phyloP scores from a whole-genome alignment of 2,888 invertebrate genomes.

The Tenthredo mesomela region DNA sequence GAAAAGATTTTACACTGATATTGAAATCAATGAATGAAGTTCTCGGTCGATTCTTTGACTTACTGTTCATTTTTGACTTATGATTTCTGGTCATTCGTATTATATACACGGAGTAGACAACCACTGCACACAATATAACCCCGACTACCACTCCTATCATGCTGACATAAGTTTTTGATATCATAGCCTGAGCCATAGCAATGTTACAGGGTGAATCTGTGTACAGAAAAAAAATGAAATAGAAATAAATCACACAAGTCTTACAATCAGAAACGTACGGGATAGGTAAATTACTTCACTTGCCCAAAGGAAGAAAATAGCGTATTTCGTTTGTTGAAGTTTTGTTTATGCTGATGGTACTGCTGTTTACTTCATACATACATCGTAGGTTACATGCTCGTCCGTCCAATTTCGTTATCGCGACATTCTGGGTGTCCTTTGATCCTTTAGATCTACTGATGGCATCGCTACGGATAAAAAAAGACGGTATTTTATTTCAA shows the following conservation, averaged over 20 bases:
- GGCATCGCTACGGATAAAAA: neutral
- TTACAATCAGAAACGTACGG: neutral
- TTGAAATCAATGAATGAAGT: neutral
- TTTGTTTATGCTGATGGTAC: neutral
- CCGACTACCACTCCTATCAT: neutral
- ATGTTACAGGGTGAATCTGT: conserved; percentile 27
- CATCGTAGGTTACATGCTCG: conserved; percentile 12
- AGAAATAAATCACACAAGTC: neutral
- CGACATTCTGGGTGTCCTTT: neutral
- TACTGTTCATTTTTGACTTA: neutral
- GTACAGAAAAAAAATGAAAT: neutral
- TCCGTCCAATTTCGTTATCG: neutral
- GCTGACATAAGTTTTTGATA: neutral
- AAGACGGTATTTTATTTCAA: neutral
- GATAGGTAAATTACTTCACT: neutral
- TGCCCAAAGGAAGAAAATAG: conserved; percentile 1
- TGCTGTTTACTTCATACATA: neutral
- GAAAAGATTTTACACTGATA: neutral
- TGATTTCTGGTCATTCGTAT: neutral
- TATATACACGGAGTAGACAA: conserved; percentile 9
- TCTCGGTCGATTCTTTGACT: neutral
- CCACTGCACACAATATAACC: neutral
- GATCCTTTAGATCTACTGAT: neutral
- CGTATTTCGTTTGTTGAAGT: neutral
- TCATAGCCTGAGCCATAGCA: neutral